Evolutionary conservation across 2,888 invertebrate species (phyloP), one percentile per base, ranked within the genome.

Genomic region (Syritta pipiens): DNA sequence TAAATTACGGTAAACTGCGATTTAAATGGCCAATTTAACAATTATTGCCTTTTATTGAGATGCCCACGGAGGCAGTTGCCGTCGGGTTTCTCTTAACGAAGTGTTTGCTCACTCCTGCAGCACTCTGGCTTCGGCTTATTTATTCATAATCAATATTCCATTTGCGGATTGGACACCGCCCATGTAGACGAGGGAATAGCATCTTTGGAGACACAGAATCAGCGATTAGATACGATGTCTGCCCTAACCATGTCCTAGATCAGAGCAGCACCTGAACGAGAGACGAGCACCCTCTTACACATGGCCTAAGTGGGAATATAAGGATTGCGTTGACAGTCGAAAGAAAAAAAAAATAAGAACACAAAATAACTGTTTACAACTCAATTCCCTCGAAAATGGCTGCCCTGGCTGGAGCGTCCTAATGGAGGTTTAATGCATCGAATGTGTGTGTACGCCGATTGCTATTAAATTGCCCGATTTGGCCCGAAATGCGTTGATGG

Each of bases 341-440:
- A 20, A 20, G 3, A 1, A 4, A n/a, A n/a, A 59, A n/a, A 9
- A 44, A 12, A 42, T n/a, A n/a, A n/a, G n/a, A n/a, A 24, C 14
- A 24, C 17, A 9, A 12, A 30, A n/a, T 24, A 37, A 44, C 42
- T 42, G 40, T 42, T 63, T 63, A 51, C 32, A 44, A 32, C 53
- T 53, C 53, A 44, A 65, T 65, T 53, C 24, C 24, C 14, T 49
- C 28, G 12, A 10, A 53, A 32, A 24, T 49, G 14, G 14, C 37
- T 19, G 3, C 19, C 24, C 19, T 26, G 53, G 24, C 42, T 20
- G 10, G 30, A 53, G 32, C 35, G 53, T 7, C 32, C 19, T 44
- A 65, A 65, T 65, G 65, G 51, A 44, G 42, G 65, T 65, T 65
- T 65, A 65, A 65, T 53, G 44, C 53, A 35, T 32, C 32, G 24